phyloP scores from a whole-genome alignment of 2,888 invertebrate genomes.

The Spilarctia lutea region DNA sequence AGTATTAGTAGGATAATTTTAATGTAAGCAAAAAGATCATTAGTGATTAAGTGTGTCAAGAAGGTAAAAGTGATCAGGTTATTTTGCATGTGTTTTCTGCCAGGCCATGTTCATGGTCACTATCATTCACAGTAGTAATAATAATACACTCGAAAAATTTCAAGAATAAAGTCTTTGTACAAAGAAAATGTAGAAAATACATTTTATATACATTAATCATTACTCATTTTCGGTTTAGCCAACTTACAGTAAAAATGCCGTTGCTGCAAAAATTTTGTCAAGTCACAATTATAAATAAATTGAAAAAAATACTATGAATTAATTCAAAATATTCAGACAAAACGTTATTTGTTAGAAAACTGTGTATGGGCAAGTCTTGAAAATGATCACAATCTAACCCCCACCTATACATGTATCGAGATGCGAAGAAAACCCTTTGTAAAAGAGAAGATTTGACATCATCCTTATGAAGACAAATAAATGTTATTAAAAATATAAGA shows the following conservation, averaged over 20 bases:
- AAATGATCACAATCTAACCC: slow-evolving; percentile 70
- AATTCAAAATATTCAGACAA: background rate
- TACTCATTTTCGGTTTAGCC: slow-evolving; percentile 20
- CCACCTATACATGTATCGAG: slow-evolving; percentile 79
- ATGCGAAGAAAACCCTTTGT: slow-evolving; percentile 61
- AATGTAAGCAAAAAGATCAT: background rate
- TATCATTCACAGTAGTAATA: background rate
- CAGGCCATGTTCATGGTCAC: background rate
- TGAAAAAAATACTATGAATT: slow-evolving; percentile 6
- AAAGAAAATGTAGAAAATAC: slow-evolving; percentile 18
- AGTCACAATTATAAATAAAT: slow-evolving; percentile 40
- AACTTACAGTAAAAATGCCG: slow-evolving; percentile 18
- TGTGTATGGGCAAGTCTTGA: slow-evolving; percentile 43
- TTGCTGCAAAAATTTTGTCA: slow-evolving; percentile 33
- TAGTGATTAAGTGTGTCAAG: background rate
- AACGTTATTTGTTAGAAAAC: slow-evolving; percentile 23
- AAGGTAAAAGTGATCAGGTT: background rate
- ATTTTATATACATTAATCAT: slow-evolving; percentile 23
- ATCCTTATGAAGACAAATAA: slow-evolving; percentile 45
- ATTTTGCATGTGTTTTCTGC: background rate
- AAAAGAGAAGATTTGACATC: slow-evolving; percentile 40
- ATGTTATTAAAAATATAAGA: slow-evolving; percentile 37
- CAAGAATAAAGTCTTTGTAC: background rate
- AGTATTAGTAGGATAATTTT: background rate
- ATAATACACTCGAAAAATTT: background rate